phyloP scores from a whole-genome alignment of 2,797 vertebrate species.

The Sebastes minor region DNA sequence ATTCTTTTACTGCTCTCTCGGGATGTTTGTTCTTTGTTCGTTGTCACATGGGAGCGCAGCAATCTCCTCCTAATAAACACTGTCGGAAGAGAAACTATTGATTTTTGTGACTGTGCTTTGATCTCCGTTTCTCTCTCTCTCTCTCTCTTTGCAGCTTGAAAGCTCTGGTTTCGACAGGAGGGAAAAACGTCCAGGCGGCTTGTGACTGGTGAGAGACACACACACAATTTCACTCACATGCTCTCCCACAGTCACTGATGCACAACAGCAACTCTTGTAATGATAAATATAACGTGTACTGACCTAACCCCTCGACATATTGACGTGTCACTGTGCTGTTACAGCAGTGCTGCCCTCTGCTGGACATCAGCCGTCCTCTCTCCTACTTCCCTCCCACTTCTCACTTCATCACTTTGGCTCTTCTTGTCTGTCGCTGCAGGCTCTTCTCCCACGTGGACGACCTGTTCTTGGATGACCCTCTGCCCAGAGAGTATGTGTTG shows the following conservation, averaged over 20 bases:
- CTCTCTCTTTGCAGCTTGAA: constrained; percentile 87
- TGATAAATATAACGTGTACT: neutral
- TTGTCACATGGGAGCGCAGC: constrained; percentile 40
- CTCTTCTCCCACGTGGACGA: constrained; percentile 97
- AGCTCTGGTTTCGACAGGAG: constrained; percentile 94
- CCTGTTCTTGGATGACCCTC: constrained; percentile 93
- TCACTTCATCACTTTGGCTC: neutral
- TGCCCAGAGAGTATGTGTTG: constrained; percentile 96
- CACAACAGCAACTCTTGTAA: neutral
- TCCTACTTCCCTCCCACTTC: neutral
- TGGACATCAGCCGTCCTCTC: constrained; percentile 28
- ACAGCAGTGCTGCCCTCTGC: constrained; percentile 65
- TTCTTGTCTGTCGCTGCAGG: constrained; percentile 75
- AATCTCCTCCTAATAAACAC: constrained; percentile 61
- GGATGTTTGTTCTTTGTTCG: constrained; percentile 45
- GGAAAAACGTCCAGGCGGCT: constrained; percentile 96
- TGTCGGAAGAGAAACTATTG: constrained; percentile 71
- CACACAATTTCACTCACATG: neutral
- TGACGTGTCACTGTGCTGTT: neutral
- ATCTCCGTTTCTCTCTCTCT: constrained; percentile 53
- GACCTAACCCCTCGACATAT: neutral
- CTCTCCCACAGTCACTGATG: neutral
- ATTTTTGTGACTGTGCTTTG: constrained; percentile 74
- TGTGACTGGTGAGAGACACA: constrained; percentile 94
- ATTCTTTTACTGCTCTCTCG: constrained; percentile 26